phyloP scores from a whole-genome alignment of 2,113 vertebrate genomes.

The Sebastes fasciatus region DNA sequence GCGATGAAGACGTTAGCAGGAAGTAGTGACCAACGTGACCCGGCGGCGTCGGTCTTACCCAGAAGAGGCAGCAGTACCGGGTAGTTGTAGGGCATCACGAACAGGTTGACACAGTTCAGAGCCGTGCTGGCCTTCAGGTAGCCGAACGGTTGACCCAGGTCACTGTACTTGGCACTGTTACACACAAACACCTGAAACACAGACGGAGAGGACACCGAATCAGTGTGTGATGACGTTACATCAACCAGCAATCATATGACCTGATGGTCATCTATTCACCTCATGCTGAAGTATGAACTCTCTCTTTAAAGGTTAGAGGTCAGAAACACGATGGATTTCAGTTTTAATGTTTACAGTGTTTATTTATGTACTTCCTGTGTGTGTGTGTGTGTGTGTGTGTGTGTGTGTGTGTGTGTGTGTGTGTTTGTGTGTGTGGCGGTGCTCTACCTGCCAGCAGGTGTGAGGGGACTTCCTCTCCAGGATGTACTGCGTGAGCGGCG shows the following conservation, averaged over 20 bases:
- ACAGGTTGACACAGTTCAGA: constrained; percentile 97
- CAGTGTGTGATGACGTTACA: not conserved
- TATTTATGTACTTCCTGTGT: not conserved
- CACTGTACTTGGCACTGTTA: constrained; percentile 98
- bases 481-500: constrained; percentile 97
- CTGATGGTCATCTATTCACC: no score
- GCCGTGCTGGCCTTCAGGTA: constrained; percentile 98
- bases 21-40: no score
- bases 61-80: constrained; percentile 95
- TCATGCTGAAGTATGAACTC: no score
- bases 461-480: constrained; percentile 96
- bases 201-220: not conserved
- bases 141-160: constrained; percentile 96
- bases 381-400: no score
- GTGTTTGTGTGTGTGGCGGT: not conserved
- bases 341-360: not conserved
- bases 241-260: no score
- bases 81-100: constrained; percentile 99
- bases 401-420: not conserved
- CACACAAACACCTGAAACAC: constrained; percentile 92
- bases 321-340: not conserved
- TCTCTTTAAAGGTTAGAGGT: no score
- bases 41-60: constrained; percentile 80
- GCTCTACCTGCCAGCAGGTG: constrained; percentile 97
- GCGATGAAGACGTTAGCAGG: no score